Conservation (phyloP, 2,113 vertebrate species). For the Hepsetus odoe region DNA sequence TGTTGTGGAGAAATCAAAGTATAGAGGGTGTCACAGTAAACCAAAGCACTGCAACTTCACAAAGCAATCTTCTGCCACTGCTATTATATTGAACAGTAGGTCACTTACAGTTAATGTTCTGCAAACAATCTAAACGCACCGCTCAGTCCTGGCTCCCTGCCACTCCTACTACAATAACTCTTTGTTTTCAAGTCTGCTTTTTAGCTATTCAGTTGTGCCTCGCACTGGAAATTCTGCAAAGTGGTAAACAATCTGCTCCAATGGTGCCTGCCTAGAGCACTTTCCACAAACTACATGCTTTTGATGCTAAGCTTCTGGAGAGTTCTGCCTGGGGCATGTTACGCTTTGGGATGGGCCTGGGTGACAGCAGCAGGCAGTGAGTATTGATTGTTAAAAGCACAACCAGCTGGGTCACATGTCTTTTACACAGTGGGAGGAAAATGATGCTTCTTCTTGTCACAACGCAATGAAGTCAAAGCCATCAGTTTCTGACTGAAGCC, state of each 20-base stretch:
- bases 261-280: background rate
- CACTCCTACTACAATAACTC: background rate
- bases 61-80: background rate
- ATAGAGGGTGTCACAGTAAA: background rate
- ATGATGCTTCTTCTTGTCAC: slow-evolving; percentile 21
- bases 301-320: slow-evolving; percentile 14
- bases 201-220: background rate
- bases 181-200: slow-evolving; percentile 20
- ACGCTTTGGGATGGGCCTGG: background rate
- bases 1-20: background rate
- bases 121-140: background rate
- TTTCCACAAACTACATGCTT: background rate
- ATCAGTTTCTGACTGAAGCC: background rate
- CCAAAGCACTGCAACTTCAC: background rate
- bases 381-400: slow-evolving; percentile 8
- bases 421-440: background rate
- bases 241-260: background rate
- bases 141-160: background rate
- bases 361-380: slow-evolving; percentile 34
- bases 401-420: slow-evolving; percentile 3
- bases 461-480: slow-evolving; percentile 28
- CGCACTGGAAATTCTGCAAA: background rate
- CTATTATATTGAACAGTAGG: background rate
- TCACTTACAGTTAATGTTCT: background rate
- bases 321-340: background rate